These are phyloP conservation scores for Sphyrna mokarran DNA, from an alignment of 2,113 vertebrate genomes.

Conservation along the genomic window DNA sequence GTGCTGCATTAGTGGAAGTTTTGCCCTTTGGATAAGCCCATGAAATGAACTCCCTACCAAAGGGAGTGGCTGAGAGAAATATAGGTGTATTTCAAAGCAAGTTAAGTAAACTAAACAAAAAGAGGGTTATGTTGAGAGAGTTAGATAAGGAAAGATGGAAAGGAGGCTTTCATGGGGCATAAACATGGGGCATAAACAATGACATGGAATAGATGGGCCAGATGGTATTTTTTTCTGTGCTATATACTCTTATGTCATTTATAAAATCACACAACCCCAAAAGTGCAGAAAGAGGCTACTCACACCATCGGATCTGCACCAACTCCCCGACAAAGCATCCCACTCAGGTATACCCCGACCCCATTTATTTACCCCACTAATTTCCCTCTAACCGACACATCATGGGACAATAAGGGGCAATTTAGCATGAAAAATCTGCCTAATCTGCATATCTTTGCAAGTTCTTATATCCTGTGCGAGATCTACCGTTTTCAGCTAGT, in stretches of 20 bases:
- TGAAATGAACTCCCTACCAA: neutral
- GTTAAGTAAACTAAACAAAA: neutral
- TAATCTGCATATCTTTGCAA: too few relatives aligned
- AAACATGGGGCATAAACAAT: neutral
- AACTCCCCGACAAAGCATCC: too few relatives aligned
- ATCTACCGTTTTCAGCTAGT: neutral
- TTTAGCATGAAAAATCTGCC: too few relatives aligned
- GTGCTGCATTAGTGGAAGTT: neutral
- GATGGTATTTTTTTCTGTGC: neutral
- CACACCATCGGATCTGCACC: too few relatives aligned
- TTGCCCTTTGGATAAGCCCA: neutral
- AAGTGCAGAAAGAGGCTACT: too few relatives aligned
- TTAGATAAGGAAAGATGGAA: neutral
- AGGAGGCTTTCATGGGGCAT: neutral
- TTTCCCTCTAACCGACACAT: too few relatives aligned
- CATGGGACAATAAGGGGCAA: too few relatives aligned
- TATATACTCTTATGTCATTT: too few relatives aligned
- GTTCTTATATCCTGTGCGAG: neutral
- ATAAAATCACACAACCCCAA: too few relatives aligned
- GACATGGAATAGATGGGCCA: neutral
- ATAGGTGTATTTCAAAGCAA: neutral
- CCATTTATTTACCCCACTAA: too few relatives aligned
- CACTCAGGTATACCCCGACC: too few relatives aligned
- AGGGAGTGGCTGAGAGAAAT: neutral
- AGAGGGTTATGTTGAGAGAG: neutral